These are phyloP conservation scores for Drosophila sp. DNA, from an alignment of 1,140 invertebrate species.

Conservation along the genomic window DNA sequence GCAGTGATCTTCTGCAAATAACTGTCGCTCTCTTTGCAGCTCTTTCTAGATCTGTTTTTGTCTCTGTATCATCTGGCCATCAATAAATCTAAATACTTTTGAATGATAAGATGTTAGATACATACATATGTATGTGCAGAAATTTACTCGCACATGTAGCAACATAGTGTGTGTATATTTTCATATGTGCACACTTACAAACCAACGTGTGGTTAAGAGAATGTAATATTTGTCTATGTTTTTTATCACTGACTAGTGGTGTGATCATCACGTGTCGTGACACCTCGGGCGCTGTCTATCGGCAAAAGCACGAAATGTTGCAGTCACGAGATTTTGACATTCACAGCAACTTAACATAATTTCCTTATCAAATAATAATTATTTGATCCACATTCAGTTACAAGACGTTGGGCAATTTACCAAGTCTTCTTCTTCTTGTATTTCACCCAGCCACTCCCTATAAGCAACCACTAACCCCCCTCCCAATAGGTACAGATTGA, in stretches of 20 bases:
- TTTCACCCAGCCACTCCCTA: neutral
- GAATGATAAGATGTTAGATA: constrained; percentile 1
- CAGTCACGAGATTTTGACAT: neutral
- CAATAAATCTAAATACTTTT: neutral
- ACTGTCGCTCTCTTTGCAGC: neutral
- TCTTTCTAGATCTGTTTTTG: neutral
- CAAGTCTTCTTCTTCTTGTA: neutral
- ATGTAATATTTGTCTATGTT: no score
- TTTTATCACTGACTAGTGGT: neutral
- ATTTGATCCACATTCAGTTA: neutral
- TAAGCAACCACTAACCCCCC: neutral
- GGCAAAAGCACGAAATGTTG: neutral
- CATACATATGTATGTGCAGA: neutral
- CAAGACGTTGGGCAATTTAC: neutral
- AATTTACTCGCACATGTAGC: neutral
- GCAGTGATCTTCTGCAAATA: constrained; percentile 1
- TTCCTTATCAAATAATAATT: neutral
- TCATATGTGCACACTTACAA: neutral
- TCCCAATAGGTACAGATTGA: neutral
- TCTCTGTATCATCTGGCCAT: constrained; percentile 1
- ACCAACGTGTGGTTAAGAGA: neutral
- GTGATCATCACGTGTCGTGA: neutral
- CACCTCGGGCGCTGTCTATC: neutral
- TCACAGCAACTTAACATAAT: neutral
- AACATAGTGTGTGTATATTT: neutral